Conservation (phyloP, 2,113 vertebrate genomes). For the Larimichthys crocea region DNA sequence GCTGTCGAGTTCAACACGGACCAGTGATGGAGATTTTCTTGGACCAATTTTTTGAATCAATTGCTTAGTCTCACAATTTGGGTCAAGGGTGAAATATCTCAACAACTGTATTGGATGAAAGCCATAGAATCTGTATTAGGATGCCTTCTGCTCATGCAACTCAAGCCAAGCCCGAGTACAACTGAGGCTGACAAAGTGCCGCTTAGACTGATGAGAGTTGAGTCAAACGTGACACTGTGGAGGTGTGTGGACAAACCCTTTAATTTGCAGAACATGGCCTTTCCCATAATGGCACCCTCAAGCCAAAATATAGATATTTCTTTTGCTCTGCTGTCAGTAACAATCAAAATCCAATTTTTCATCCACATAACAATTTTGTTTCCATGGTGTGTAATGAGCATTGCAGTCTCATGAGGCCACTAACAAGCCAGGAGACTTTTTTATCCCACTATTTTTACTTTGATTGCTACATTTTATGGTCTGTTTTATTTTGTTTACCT, state of each 20-base stretch:
- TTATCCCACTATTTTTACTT: conserved; percentile 4
- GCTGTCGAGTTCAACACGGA: background rate
- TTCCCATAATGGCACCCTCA: conserved; percentile 13
- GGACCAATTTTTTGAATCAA: background rate
- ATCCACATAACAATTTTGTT: conserved; percentile 13
- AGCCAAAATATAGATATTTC: background rate
- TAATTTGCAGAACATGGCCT: conserved; percentile 4
- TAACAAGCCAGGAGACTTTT: conserved; percentile 31
- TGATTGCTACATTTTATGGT: conserved; percentile 41
- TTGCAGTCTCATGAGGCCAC: conserved; percentile 18
- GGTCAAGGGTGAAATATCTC: background rate
- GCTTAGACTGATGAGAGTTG: background rate
- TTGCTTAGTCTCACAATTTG: background rate
- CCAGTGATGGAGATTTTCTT: background rate
- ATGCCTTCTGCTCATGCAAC: background rate
- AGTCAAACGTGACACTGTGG: background rate
- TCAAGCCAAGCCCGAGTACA: background rate
- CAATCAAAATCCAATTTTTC: conserved; percentile 33
- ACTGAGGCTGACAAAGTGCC: background rate
- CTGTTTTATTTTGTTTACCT: conserved; percentile 32
- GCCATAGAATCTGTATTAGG: background rate
- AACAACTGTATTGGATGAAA: background rate
- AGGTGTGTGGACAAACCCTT: conserved; percentile 8
- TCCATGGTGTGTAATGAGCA: conserved; percentile 31
- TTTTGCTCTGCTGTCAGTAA: conserved; percentile 2